A percentile compares a stretch with the other conserved stretches of the same genome.
These are phyloP conservation scores for Phymatocera aterrima DNA, from an alignment of 2,888 invertebrate genomes.

Conservation along the genomic window DNA sequence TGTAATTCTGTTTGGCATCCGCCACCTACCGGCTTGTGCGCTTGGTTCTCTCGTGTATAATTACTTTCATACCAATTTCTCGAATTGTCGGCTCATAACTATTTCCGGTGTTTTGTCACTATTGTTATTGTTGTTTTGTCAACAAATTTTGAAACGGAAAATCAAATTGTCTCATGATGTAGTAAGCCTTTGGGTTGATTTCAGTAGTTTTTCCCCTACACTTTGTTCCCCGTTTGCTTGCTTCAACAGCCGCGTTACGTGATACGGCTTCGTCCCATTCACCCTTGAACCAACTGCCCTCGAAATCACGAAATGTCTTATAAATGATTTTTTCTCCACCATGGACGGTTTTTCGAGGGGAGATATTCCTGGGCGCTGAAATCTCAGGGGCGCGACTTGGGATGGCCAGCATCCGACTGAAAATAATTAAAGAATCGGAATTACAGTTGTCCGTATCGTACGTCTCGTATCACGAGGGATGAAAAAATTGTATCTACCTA, in stretches of 20 bases:
- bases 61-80: not conserved
- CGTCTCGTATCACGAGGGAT: not conserved
- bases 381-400: not conserved
- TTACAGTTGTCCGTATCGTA: not conserved
- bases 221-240: not conserved
- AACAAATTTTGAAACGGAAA: no score
- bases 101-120: not conserved
- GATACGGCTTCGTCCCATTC: slow-evolving; percentile 5
- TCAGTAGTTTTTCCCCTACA: not conserved
- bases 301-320: not conserved
- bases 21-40: not conserved
- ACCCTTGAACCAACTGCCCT: not conserved
- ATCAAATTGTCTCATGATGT: not conserved
- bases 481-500: not conserved
- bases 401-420: not conserved
- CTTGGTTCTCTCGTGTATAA: not conserved
- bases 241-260: slow-evolving; percentile 1
- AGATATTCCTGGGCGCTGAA: not conserved
- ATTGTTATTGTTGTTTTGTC: no score
- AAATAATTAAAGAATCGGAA: not conserved
- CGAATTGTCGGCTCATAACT: not conserved
- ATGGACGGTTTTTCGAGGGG: not conserved
- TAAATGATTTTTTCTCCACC: not conserved
- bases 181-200: not conserved
- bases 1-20: slow-evolving; percentile 10